A percentile compares a stretch with the other conserved stretches of the same genome.
phyloP scores from a whole-genome alignment of 2,797 vertebrate species.

The Karalla daura region DNA sequence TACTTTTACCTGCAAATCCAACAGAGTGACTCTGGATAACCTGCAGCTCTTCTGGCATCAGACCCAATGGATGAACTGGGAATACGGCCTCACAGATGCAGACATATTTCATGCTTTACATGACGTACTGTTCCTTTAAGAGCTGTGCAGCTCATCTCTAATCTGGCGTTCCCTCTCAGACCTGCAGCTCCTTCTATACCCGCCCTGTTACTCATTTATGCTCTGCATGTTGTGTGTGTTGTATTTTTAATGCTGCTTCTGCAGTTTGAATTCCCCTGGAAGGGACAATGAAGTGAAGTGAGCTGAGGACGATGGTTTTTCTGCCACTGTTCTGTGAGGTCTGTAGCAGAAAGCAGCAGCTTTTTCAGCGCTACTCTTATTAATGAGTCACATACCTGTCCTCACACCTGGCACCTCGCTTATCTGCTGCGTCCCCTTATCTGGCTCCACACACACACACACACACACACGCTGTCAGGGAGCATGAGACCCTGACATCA shows the following conservation, averaged over 20 bases:
- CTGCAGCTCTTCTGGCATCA: too few relatives aligned
- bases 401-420: slow-evolving; percentile 21
- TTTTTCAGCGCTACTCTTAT: neutral
- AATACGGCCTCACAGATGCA: too few relatives aligned
- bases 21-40: too few relatives aligned
- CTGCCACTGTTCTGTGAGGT: neutral
- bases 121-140: too few relatives aligned
- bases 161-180: too few relatives aligned
- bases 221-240: neutral
- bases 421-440: slow-evolving; percentile 28
- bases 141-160: too few relatives aligned
- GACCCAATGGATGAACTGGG: too few relatives aligned
- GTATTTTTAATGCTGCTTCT: neutral
- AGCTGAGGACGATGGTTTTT: neutral
- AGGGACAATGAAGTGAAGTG: neutral
- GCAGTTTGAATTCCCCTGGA: neutral
- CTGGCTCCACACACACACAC: slow-evolving; percentile 16
- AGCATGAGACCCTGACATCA: neutral
- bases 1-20: too few relatives aligned
- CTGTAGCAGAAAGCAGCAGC: neutral
- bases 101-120: too few relatives aligned
- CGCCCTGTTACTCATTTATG: too few relatives aligned
- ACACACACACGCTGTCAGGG: slow-evolving; percentile 12
- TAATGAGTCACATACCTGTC: slow-evolving; percentile 20
- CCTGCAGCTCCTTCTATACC: too few relatives aligned